Evolutionary conservation across 2,888 invertebrate species (phyloP), one percentile per base, ranked within the genome.

Genomic region (Opisthograptis luteolata): DNA sequence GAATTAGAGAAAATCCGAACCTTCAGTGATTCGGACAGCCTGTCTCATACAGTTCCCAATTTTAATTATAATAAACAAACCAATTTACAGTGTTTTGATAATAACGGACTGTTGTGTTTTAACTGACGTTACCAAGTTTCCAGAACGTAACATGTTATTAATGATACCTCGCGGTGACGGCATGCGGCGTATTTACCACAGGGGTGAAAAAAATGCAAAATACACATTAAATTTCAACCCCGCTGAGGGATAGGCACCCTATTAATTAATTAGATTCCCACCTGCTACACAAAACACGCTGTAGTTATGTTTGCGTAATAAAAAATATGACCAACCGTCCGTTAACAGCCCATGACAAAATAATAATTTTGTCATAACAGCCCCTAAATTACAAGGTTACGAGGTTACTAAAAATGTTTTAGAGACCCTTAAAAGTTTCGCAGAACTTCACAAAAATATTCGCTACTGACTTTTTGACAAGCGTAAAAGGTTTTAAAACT

Each of bases 261-360:
- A 77, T 76, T 84, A 82, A 82, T 83, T 86, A 87, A 86, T 85
- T 87, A 86, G 78, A 79, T 73, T 68, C 75, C 82, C 83, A 86
- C 88, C 87, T 86, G 84, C 82, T 68, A 72, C 70, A 73, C 68
- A 70, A 70, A 77, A 77, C 72, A 69, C 71, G 73, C 61, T 62
- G 68, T 69, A 70, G 70, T 72, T 64, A 64, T 63, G 66, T 73
- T 70, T 69, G 70, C 67, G 71, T 69, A 72, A 55, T 59, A 62
- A 62, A 60, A 60, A 59, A 55, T 57, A 58, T 59, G 46, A 47
- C 44, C 19, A 44, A 22, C 40, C 55, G 55, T 59, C 40, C 55
- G 55, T 59, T 59, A 58, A 55, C 34, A 46, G 46, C 52, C 53
- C 57, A 37, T 59, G 57, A 57, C 50, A 45, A 50, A 50, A 59